Evolutionary conservation across 2,797 vertebrate species (phyloP).

Genomic region (Manis javanica): DNA sequence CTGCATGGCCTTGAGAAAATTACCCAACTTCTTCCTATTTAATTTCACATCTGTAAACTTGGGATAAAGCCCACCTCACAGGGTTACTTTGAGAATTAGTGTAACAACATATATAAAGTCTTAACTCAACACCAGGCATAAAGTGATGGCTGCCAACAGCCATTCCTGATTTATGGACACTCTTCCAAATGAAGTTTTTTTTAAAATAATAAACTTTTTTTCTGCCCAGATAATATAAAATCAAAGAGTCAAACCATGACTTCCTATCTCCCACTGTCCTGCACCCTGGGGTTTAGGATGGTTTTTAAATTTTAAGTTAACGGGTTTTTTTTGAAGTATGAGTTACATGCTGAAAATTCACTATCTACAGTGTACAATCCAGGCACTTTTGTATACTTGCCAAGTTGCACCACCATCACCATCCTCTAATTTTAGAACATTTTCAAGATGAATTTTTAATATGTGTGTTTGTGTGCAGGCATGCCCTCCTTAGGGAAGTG

Average conservation of each 20-base stretch:
- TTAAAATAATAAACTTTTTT: background rate
- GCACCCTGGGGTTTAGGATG: background rate
- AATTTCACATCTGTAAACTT: background rate
- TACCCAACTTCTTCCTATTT: background rate
- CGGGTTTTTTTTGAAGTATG: slow-evolving; percentile 2
- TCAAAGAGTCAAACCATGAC: background rate
- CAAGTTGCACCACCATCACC: background rate
- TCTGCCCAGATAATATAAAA: background rate
- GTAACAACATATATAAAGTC: background rate
- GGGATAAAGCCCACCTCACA: background rate
- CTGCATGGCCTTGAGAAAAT: background rate
- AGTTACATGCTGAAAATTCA: background rate
- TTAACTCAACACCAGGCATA: background rate
- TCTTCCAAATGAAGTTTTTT: background rate
- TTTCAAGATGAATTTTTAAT: background rate
- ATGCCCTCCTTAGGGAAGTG: background rate
- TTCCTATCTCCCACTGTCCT: background rate
- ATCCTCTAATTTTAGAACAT: slow-evolving; percentile 7
- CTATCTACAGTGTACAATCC: background rate
- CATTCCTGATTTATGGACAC: background rate
- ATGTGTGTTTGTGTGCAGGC: background rate
- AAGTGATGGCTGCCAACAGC: background rate
- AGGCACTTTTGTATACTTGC: background rate
- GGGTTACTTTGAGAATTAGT: background rate
- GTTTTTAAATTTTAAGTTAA: background rate